Conservation (phyloP, 2,797 vertebrate species). For the Carcharodon carcharias region DNA sequence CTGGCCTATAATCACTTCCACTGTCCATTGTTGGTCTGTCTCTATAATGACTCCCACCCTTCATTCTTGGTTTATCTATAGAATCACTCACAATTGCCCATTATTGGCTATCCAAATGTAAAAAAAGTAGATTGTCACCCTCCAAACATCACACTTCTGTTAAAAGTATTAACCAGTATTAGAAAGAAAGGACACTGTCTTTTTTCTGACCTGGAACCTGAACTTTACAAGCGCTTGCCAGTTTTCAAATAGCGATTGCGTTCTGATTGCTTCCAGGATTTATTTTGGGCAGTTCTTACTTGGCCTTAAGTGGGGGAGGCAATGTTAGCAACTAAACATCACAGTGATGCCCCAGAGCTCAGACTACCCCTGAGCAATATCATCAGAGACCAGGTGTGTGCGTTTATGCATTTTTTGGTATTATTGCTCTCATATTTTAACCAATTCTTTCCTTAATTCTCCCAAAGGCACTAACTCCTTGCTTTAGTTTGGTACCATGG, state of each 20-base stretch:
- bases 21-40: neutral
- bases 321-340: neutral
- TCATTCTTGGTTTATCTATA: neutral
- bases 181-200: neutral
- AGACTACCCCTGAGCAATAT: neutral
- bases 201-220: neutral
- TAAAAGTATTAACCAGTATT: neutral
- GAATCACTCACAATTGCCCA: neutral
- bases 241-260: neutral
- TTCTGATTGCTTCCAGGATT: neutral
- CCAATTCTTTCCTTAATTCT: neutral
- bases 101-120: neutral
- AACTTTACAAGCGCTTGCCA: neutral
- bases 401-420: neutral
- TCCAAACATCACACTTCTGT: neutral
- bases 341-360: neutral
- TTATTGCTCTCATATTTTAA: neutral
- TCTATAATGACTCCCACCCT: neutral
- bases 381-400: neutral
- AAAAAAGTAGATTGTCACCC: neutral
- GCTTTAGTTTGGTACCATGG: neutral
- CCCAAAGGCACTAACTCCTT: neutral
- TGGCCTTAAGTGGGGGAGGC: too few species aligned
- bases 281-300: neutral
- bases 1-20: neutral